Percentiles rank a stretch among this genome's conserved stretches.
phyloP scores from a whole-genome alignment of 2,797 vertebrate species.

The Buceros bicornis region DNA sequence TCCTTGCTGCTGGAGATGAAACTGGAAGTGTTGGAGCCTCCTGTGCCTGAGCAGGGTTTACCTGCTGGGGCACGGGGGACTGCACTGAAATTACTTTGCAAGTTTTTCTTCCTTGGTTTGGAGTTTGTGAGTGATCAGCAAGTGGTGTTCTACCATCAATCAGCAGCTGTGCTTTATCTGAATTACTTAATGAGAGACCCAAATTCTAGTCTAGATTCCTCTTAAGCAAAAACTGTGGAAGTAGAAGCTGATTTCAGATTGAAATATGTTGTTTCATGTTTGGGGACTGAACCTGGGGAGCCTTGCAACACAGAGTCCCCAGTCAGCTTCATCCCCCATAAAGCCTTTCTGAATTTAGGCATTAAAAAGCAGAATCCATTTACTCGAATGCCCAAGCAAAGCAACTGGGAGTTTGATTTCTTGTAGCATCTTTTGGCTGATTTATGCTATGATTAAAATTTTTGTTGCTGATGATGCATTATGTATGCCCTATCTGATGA shows the following conservation, averaged over 20 bases:
- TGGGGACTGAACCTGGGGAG: not conserved
- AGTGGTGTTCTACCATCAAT: not conserved
- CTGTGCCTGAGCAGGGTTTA: not conserved
- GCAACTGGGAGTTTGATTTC: slow-evolving; percentile 55
- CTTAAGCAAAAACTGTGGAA: not conserved
- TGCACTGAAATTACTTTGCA: slow-evolving; percentile 7
- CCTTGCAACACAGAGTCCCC: not conserved
- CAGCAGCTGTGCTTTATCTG: not conserved
- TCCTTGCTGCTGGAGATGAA: slow-evolving; percentile 45
- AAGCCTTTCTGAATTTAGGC: not conserved
- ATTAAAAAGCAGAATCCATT: slow-evolving; percentile 27
- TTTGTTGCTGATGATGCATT: slow-evolving; percentile 58
- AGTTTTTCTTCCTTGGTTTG: not conserved
- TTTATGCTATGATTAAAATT: slow-evolving; percentile 32
- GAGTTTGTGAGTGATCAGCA: slow-evolving; percentile 15
- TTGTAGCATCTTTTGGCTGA: slow-evolving; percentile 33
- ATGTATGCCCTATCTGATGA: slow-evolving; percentile 63
- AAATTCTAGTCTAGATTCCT: not conserved
- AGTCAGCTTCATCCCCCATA: not conserved
- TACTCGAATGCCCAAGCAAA: not conserved
- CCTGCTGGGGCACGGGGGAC: not conserved
- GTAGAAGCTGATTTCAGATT: slow-evolving; percentile 2
- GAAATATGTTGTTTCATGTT: not conserved
- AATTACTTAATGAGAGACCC: not conserved
- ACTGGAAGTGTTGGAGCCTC: not conserved